phyloP scores from a whole-genome alignment of 2,797 vertebrate species.

The Ptychadena robeensis region DNA sequence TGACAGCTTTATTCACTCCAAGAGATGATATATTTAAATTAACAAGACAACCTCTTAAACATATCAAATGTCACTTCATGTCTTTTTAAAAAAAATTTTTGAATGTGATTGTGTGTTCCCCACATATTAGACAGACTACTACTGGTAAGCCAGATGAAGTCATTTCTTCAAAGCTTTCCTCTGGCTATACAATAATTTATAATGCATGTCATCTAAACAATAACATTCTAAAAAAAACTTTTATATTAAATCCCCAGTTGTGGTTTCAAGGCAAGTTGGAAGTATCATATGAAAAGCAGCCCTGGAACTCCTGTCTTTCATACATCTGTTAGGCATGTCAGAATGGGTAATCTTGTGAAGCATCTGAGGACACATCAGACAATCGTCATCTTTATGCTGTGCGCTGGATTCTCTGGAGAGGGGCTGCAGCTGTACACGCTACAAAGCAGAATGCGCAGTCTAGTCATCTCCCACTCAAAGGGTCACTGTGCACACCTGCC shows the following conservation, averaged over 20 bases:
- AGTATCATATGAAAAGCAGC: neutral
- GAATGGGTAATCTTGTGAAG: slow-evolving; percentile 36
- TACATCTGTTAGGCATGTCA: slow-evolving; percentile 29
- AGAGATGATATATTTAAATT: neutral
- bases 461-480: slow-evolving; percentile 44
- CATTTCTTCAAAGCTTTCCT: slow-evolving; percentile 18
- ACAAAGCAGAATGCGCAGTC: slow-evolving; percentile 30
- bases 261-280: neutral
- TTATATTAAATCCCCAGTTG: neutral
- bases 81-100: neutral
- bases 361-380: slow-evolving; percentile 46
- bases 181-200: slow-evolving; percentile 1
- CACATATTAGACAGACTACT: neutral
- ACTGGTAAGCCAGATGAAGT: slow-evolving; percentile 17
- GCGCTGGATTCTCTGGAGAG: slow-evolving; percentile 31
- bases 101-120: neutral
- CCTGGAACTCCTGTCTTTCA: slow-evolving; percentile 10
- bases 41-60: neutral
- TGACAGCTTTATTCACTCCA: too few relatives aligned
- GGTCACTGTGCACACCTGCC: slow-evolving; percentile 55
- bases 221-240: slow-evolving; percentile 7
- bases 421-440: slow-evolving; percentile 53
- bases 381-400: slow-evolving; percentile 49
- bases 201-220: slow-evolving; percentile 24
- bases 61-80: neutral